These are phyloP conservation scores for Orientallactaga sibirica DNA, from an alignment of 2,797 vertebrate species.

Conservation along the genomic window DNA sequence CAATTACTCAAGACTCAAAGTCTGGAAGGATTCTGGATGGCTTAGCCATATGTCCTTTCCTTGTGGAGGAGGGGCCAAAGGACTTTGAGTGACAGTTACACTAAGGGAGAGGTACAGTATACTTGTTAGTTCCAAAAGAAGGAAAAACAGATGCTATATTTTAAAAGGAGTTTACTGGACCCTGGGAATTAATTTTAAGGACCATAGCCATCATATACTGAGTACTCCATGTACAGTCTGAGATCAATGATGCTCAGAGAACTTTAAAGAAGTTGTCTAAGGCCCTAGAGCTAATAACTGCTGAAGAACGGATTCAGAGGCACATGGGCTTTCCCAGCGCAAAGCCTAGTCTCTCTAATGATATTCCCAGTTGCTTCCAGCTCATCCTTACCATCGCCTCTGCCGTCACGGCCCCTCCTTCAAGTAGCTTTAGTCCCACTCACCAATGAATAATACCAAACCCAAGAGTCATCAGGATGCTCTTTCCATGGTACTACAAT, in stretches of 20 bases:
- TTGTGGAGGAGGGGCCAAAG: background rate
- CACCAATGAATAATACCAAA: background rate
- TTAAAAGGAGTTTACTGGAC: background rate
- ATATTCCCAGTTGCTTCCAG: background rate
- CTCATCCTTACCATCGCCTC: background rate
- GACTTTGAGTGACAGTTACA: background rate
- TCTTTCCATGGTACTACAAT: background rate
- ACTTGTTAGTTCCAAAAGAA: conserved; percentile 18
- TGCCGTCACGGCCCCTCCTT: background rate
- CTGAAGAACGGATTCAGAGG: background rate
- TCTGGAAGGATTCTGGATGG: background rate
- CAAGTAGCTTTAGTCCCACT: background rate
- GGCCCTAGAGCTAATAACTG: conserved; percentile 6
- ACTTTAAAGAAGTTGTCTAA: conserved; percentile 23
- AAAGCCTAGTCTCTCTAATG: conserved; percentile 15
- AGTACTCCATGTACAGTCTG: background rate
- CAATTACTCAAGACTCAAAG: conserved; percentile 36
- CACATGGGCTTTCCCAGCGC: background rate
- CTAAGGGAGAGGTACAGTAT: conserved; percentile 10
- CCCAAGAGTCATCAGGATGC: background rate
- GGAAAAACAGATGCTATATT: background rate
- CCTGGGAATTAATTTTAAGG: background rate
- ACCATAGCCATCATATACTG: background rate
- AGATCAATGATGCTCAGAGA: background rate
- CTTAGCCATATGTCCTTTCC: background rate